Conservation (phyloP, 2,113 vertebrate genomes). For the Mesembrinibis cayennensis region DNA sequence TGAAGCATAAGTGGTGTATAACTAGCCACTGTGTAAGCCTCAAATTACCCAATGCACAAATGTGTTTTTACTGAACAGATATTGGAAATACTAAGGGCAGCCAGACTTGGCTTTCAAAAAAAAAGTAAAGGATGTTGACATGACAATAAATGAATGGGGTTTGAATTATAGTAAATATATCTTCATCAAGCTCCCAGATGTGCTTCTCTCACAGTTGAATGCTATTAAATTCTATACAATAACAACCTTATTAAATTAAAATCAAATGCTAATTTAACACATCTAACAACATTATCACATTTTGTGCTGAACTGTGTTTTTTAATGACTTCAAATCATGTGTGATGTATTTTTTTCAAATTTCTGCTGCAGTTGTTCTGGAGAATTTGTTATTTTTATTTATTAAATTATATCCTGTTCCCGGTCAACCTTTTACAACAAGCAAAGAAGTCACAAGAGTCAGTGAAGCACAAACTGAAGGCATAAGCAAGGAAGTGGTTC, state of each 20-base stretch:
- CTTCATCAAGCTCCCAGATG: slow-evolving; percentile 3
- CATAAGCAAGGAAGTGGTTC: background rate
- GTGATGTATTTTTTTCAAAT: slow-evolving; percentile 11
- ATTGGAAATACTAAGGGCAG: background rate
- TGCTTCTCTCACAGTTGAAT: background rate
- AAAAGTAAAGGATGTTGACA: background rate
- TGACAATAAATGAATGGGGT: background rate
- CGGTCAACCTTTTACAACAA: background rate
- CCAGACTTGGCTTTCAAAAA: background rate
- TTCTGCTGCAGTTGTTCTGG: slow-evolving; percentile 10
- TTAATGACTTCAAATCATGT: slow-evolving; percentile 10
- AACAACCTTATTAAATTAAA: slow-evolving; percentile 47
- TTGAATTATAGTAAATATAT: background rate
- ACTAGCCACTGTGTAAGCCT: background rate
- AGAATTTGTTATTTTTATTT: slow-evolving; percentile 13
- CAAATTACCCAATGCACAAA: background rate
- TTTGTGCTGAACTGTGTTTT: slow-evolving; percentile 3
- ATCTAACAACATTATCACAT: slow-evolving; percentile 20
- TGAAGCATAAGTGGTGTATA: background rate
- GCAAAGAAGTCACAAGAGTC: background rate
- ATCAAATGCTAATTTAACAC: slow-evolving; percentile 54
- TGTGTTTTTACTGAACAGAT: background rate
- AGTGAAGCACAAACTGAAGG: slow-evolving; percentile 7
- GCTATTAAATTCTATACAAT: slow-evolving; percentile 3
- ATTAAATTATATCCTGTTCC: background rate